Evolutionary conservation across 2,113 vertebrate species (phyloP).

Genomic region (Lasiurus cinereus): DNA sequence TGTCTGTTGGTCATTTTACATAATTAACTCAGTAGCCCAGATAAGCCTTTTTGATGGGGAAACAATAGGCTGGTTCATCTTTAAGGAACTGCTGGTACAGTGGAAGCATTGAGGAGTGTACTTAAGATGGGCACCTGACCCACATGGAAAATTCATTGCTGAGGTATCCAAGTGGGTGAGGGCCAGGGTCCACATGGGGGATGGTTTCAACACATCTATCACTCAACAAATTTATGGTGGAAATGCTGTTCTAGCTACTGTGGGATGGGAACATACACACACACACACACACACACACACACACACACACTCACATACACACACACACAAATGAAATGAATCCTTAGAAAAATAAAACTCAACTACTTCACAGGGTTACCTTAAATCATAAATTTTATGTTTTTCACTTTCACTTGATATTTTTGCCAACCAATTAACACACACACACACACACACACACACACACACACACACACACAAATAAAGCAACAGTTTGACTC

Average conservation of each 20-base stretch:
- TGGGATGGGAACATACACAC: neutral
- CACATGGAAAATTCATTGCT: neutral
- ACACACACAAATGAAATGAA: neutral
- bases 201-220: neutral
- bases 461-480: neutral
- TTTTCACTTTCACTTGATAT: neutral
- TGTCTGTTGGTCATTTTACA: neutral
- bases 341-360: neutral
- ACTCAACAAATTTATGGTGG: neutral
- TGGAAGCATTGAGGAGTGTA: neutral
- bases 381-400: constrained; percentile 10
- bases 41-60: neutral
- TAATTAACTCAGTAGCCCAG: neutral
- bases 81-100: neutral
- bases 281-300: neutral
- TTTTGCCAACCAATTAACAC: neutral
- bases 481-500: neutral
- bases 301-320: neutral
- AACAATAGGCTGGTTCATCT: neutral
- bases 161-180: neutral
- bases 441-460: neutral
- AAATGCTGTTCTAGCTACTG: neutral
- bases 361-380: neutral
- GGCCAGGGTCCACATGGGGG: neutral
- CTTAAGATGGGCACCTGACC: neutral